Percentiles rank a stretch among this genome's conserved stretches.
phyloP scores from a whole-genome alignment of 2,888 invertebrate species.

The Nymphalis polychloros region DNA sequence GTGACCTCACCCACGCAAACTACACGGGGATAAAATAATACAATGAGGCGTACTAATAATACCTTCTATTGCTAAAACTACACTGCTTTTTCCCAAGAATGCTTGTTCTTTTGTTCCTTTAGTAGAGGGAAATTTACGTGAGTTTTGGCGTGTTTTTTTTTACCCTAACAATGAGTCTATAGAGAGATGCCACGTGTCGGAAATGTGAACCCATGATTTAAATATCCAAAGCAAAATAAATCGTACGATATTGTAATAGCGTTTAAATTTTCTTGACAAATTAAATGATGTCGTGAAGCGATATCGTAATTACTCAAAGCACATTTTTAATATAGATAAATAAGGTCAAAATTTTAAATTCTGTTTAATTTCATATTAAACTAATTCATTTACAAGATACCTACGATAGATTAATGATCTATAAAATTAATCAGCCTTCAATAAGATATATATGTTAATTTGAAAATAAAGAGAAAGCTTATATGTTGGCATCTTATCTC shows the following conservation, averaged over 20 bases:
- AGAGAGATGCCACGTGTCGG: slow-evolving; percentile 66
- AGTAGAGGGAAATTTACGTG: slow-evolving; percentile 62
- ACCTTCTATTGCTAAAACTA: slow-evolving; percentile 45
- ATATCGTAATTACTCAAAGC: slow-evolving; percentile 1
- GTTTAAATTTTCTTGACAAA: not conserved
- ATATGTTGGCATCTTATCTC: not conserved
- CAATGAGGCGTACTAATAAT: slow-evolving; percentile 58
- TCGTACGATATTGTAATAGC: slow-evolving; percentile 11
- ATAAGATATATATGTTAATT: slow-evolving; percentile 4
- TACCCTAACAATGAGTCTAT: slow-evolving; percentile 65
- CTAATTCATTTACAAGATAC: not conserved
- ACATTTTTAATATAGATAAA: not conserved
- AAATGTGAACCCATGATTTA: slow-evolving; percentile 40
- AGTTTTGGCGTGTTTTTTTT: slow-evolving; percentile 74
- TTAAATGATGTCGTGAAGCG: not conserved
- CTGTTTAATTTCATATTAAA: not conserved
- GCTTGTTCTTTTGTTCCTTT: slow-evolving; percentile 59
- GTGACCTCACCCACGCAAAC: slow-evolving; percentile 31
- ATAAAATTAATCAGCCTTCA: slow-evolving; percentile 3
- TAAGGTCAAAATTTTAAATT: not conserved
- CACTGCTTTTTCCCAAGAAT: slow-evolving; percentile 62
- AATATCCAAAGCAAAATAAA: slow-evolving; percentile 17
- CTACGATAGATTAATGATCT: not conserved
- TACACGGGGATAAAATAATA: slow-evolving; percentile 50
- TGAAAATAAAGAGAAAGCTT: not conserved